Base-by-base conservation (phyloP, 2,113 vertebrate species). In the Syrmaticus mikado region DNA sequence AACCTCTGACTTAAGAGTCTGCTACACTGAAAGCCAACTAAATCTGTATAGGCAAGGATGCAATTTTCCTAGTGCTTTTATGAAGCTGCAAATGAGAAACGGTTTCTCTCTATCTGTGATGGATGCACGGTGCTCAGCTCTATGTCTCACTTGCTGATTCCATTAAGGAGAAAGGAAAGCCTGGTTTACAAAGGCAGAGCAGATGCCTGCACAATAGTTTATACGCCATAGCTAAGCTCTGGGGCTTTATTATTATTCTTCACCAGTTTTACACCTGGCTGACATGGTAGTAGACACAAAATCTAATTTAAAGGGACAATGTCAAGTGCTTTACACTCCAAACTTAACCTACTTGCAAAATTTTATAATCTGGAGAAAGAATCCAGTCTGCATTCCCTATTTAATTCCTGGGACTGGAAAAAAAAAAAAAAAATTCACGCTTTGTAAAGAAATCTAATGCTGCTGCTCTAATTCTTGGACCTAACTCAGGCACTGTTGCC, bases 311-410 rank as follows among this genome's bases (percentile, higher is more conserved):
- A 90, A 94, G 4, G 8, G 85, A 87, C 93, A 72, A 65, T 57
- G 83, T 89, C 89, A 95, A 92, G 77, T 82, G 58, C 64, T 90
- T 97, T 92, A 86, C 13, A 70, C 52, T 94, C 55, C 46, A 86
- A 88, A 90, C 14, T 55, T 90, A 94, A 89, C 89, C 82, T 93
- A 40, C 80, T 96, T 90, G 68, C 30, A 93, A 96, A 94, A 90
- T 53, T 43, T 72, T 88, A 77, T 24, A 53, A 88, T 74, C 70
- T 90, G 24, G 64, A 81, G 57, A 76, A 94, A 43, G 58, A 83
- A 80, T 79, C 46, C 58, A 74, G 40, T 66, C 16, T 43, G 45
- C 79, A 81, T 53, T 60, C 61, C 58, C 89, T 50, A 48, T n/a
- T 87, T 83, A 73, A 83, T 57, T 77, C 32, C 19, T 3, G 9